These are phyloP conservation scores for Mesochorus sp. DNA, from an alignment of 2,888 invertebrate species.

Conservation along the genomic window DNA sequence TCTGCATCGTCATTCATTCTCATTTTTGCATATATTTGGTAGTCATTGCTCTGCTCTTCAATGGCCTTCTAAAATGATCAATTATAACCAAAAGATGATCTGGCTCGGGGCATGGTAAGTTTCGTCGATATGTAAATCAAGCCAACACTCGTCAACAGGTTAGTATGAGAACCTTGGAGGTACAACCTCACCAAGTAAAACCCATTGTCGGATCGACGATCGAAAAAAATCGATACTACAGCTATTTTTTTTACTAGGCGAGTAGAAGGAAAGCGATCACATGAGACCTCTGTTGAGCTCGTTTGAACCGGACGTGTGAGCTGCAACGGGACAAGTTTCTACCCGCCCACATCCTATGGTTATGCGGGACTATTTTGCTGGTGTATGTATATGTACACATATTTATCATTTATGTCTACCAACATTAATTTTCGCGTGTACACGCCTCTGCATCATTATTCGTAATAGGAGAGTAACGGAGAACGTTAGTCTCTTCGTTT, in stretches of 20 bases:
- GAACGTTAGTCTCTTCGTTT: slow-evolving; percentile 27
- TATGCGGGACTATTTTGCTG: neutral
- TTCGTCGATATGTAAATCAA: slow-evolving; percentile 72
- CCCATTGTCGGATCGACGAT: slow-evolving; percentile 64
- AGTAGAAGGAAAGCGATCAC: slow-evolving; percentile 67
- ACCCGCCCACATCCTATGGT: slow-evolving; percentile 25
- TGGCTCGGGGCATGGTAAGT: slow-evolving; percentile 19
- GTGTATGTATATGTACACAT: too few relatives aligned
- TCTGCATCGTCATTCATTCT: too few relatives aligned
- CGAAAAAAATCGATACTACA: slow-evolving; percentile 75
- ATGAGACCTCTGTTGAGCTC: neutral
- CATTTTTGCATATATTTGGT: too few relatives aligned
- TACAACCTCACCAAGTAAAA: slow-evolving; percentile 32
- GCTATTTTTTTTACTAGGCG: slow-evolving; percentile 76
- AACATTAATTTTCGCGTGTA: slow-evolving; percentile 14
- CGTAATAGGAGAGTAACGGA: slow-evolving; percentile 72
- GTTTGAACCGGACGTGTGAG: slow-evolving; percentile 49
- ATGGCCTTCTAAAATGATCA: too few relatives aligned
- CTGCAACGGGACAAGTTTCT: slow-evolving; percentile 23
- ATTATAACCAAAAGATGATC: neutral
- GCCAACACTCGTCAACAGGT: slow-evolving; percentile 71
- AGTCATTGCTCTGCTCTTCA: too few relatives aligned
- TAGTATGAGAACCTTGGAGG: slow-evolving; percentile 68
- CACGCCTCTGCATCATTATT: slow-evolving; percentile 46
- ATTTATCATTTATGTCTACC: too few relatives aligned